These are phyloP conservation scores for Acronicta aceris DNA, from an alignment of 2,888 invertebrate genomes.

Conservation along the genomic window DNA sequence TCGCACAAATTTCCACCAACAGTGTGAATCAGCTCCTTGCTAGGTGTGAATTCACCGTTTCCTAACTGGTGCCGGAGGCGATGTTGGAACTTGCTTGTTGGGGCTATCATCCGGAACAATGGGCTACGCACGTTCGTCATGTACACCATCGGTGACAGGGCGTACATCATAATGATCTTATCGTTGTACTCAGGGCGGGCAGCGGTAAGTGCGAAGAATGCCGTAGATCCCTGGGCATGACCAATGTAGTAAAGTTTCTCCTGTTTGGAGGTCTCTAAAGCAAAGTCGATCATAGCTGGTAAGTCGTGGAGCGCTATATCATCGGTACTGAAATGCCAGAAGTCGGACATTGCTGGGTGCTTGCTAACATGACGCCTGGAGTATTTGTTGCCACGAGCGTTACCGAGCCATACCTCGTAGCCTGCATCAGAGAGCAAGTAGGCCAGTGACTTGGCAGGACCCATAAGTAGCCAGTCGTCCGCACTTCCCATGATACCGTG, in stretches of 20 bases:
- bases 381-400: slow-evolving; percentile 82
- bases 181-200: slow-evolving; percentile 77
- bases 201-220: slow-evolving; percentile 77
- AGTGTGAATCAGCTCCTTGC: slow-evolving; percentile 67
- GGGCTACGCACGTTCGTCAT: slow-evolving; percentile 82
- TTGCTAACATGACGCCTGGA: slow-evolving; percentile 77
- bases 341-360: slow-evolving; percentile 74
- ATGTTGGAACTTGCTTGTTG: slow-evolving; percentile 70
- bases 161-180: slow-evolving; percentile 79
- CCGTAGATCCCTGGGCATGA: slow-evolving; percentile 76
- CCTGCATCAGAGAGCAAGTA: slow-evolving; percentile 79
- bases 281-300: slow-evolving; percentile 83
- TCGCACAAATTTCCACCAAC: slow-evolving; percentile 78
- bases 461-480: slow-evolving; percentile 91
- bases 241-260: slow-evolving; percentile 80
- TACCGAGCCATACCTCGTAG: slow-evolving; percentile 85
- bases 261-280: slow-evolving; percentile 70
- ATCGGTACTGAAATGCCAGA: slow-evolving; percentile 84
- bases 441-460: slow-evolving; percentile 86
- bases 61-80: slow-evolving; percentile 68
- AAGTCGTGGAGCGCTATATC: slow-evolving; percentile 82
- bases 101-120: slow-evolving; percentile 78
- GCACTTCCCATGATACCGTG: slow-evolving; percentile 92
- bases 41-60: slow-evolving; percentile 74
- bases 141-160: slow-evolving; percentile 83